These are phyloP conservation scores for Calliphora vomitoria DNA, from an alignment of 2,888 invertebrate genomes.

Conservation along the genomic window DNA sequence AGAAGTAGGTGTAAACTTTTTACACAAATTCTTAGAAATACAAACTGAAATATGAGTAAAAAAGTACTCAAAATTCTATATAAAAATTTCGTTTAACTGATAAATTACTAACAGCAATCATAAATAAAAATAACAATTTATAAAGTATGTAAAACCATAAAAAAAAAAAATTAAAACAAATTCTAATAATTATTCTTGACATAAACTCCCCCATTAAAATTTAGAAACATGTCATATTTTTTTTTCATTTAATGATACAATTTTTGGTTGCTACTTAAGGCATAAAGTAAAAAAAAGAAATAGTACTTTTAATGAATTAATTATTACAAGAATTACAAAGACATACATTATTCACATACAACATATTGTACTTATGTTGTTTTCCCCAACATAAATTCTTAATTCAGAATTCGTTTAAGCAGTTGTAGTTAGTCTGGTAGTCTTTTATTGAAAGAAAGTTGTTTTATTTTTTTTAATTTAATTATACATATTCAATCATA, in stretches of 20 bases:
- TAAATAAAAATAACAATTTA: conserved; percentile 23
- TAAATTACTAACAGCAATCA: conserved; percentile 31
- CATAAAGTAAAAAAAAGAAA: not conserved
- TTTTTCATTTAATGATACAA: conserved; percentile 37
- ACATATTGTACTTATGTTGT: not conserved
- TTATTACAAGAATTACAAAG: conserved; percentile 54
- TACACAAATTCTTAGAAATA: conserved; percentile 19
- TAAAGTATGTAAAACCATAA: conserved; percentile 17
- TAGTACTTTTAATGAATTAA: conserved; percentile 66
- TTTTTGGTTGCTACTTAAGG: not conserved
- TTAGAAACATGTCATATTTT: conserved; percentile 52
- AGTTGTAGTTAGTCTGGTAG: not conserved
- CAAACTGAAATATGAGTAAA: conserved; percentile 35
- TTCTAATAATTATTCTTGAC: conserved; percentile 67
- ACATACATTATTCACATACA: not conserved
- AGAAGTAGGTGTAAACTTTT: conserved; percentile 64
- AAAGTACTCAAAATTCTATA: conserved; percentile 26
- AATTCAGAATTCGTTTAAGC: conserved; percentile 22
- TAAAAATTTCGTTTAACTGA: conserved; percentile 44
- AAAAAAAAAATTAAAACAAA: conserved; percentile 38
- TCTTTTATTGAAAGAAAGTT: conserved; percentile 53
- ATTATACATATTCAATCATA: conserved; percentile 71
- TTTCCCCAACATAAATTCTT: conserved; percentile 34
- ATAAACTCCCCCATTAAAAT: conserved; percentile 64
- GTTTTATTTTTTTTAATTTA: conserved; percentile 62